Evolutionary conservation across 92 coral and sea anemone species (phyloP), one percentile per base, ranked within the genome.

Genomic region (Zoanthus gigantus): DNA sequence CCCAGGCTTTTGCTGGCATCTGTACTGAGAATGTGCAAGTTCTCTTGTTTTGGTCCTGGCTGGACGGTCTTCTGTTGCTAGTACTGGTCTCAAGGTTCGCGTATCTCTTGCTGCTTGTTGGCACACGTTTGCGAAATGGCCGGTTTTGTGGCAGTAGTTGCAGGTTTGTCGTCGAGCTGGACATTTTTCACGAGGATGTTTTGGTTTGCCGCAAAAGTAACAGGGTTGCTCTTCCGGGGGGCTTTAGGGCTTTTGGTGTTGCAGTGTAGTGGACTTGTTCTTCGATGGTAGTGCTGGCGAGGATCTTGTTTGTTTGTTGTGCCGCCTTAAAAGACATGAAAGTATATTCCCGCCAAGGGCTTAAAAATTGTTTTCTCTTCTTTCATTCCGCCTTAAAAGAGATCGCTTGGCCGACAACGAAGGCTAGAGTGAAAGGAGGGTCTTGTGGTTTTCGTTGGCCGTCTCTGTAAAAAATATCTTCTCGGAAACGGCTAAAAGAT

Each of bases 361-460:
- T 23, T 23, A 23, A 23, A 23, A 23, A 23, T 23, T 23, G 23
- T 23, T 23, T 23, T 23, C 23, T 23, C 23, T 23, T 23, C 23
- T 23, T 23, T 23, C 23, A 23, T 23, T 23, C 90, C 6, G 86
- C 78, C 71, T 87, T 79, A 79, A 78, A 87, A n/a, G 90, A 67
- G 31, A 87, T 2, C 23, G 78, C 66, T 78, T 87, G 85, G 79
- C 76, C 78, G 14, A 87, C 89, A 47, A 86, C 85, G n/a, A 86
- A 86, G 83, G 73, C 76, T 77, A 86, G 72, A 66, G 89, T 86
- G 89, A 86, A 76, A 29, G 89, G 83, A 34, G 42, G 42, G 42
- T 34, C 42, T 34, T 34, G 3, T 34, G 42, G 89, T 44, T 77
- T 86, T 45, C 90, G 84, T 78, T 86, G 83, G 23, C 90, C 61